Evolutionary conservation across 1,140 invertebrate genomes (phyloP).

Genomic region (Adelges cooleyi): DNA sequence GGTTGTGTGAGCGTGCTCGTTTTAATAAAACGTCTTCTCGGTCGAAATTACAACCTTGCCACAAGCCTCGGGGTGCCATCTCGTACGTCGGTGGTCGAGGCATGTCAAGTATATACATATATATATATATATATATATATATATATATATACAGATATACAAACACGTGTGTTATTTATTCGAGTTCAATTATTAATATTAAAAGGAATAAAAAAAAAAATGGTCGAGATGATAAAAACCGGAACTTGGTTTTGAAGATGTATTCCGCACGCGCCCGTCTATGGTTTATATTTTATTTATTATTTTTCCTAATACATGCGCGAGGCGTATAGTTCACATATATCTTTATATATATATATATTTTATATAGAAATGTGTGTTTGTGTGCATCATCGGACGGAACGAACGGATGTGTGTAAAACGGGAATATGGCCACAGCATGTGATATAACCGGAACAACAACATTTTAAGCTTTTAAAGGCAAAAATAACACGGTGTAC

Average conservation of each 20-base stretch:
- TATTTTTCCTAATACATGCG: too few relatives aligned
- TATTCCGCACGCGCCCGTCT: background rate
- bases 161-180: background rate
- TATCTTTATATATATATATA: background rate
- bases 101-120: background rate
- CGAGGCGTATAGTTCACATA: background rate
- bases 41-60: conserved; percentile 7
- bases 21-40: background rate
- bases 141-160: background rate
- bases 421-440: background rate
- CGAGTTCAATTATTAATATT: conserved; percentile 15
- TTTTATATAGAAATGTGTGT: too few relatives aligned
- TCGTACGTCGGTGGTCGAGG: background rate
- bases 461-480: conserved; percentile 3
- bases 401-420: background rate
- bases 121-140: background rate
- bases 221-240: background rate
- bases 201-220: background rate
- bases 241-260: conserved; percentile 3
- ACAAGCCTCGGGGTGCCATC: background rate
- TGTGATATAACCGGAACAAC: conserved; percentile 10
- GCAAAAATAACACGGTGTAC: background rate
- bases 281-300: too few relatives aligned
- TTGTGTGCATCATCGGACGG: too few relatives aligned
- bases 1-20: background rate